These are phyloP conservation scores for Encarsia formosa DNA, from an alignment of 2,888 invertebrate species.

Conservation along the genomic window DNA sequence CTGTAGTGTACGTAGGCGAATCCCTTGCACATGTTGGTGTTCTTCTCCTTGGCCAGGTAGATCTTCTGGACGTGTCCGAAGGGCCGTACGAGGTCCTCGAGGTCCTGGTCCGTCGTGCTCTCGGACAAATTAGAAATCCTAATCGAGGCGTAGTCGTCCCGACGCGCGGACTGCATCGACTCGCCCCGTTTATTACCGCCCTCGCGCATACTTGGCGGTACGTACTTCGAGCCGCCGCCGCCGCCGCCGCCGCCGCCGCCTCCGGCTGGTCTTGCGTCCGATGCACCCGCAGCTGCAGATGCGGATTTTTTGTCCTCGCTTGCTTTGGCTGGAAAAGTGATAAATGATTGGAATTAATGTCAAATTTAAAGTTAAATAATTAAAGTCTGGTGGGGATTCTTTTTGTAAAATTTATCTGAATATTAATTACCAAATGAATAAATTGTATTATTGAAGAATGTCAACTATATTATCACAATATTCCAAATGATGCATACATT, in stretches of 20 bases:
- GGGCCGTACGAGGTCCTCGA: conserved; percentile 90
- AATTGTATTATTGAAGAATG: too few species aligned
- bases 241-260: conserved; percentile 49
- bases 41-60: conserved; percentile 92
- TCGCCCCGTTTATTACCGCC: conserved; percentile 74
- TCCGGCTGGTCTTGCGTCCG: too few species aligned
- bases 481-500: too few species aligned
- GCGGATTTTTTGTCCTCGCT: conserved; percentile 49
- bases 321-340: conserved; percentile 22
- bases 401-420: too few species aligned
- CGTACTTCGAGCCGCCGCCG: conserved; percentile 66
- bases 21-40: conserved; percentile 84
- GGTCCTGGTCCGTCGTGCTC: conserved; percentile 89
- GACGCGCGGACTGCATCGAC: conserved; percentile 61
- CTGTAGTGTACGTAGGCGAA: conserved; percentile 99
- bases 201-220: conserved; percentile 86
- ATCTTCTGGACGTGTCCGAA: conserved; percentile 92
- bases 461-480: too few species aligned
- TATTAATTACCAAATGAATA: too few species aligned
- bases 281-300: conserved; percentile 34
- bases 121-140: conserved; percentile 96
- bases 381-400: too few species aligned
- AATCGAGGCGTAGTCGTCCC: conserved; percentile 86
- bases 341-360: too few species aligned
- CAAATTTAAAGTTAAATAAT: too few species aligned